phyloP scores from a whole-genome alignment of 1,140 invertebrate genomes.

The Thalassaphorura encarpata region DNA sequence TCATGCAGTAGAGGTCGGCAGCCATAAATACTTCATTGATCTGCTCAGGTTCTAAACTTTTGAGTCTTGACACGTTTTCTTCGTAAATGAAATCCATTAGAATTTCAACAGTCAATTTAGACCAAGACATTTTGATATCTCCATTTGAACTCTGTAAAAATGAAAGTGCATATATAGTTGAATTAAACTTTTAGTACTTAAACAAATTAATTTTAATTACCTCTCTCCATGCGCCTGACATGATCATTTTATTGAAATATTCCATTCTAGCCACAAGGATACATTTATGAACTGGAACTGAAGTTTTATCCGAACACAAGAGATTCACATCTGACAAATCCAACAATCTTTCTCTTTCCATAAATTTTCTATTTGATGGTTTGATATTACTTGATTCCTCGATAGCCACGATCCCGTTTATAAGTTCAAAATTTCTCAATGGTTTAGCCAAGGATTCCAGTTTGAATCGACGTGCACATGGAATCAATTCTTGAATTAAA shows the following conservation, averaged over 20 bases:
- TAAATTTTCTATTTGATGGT: background rate
- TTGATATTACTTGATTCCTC: conserved; percentile 4
- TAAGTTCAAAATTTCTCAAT: conserved; percentile 28
- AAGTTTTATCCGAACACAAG: conserved; percentile 45
- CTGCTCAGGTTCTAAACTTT: conserved; percentile 43
- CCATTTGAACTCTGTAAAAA: background rate
- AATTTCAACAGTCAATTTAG: conserved; percentile 50
- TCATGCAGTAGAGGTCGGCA: conserved; percentile 57
- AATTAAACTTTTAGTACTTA: background rate
- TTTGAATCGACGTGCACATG: conserved; percentile 41
- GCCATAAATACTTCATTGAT: conserved; percentile 56
- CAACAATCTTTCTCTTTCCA: background rate
- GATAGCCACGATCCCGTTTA: conserved; percentile 8
- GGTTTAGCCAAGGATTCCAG: conserved; percentile 37
- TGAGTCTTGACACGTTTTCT: conserved; percentile 40
- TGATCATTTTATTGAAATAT: conserved; percentile 61
- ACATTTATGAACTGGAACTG: conserved; percentile 59
- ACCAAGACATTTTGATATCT: conserved; percentile 1
- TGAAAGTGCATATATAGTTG: background rate
- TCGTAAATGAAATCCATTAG: conserved; percentile 50
- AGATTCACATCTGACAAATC: conserved; percentile 53
- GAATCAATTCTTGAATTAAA: conserved; percentile 44
- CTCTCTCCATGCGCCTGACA: conserved; percentile 58
- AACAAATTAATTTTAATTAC: conserved; percentile 37
- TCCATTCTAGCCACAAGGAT: conserved; percentile 57